Conservation (phyloP, 2,797 vertebrate species). For the Coregonus ussuriensis region DNA sequence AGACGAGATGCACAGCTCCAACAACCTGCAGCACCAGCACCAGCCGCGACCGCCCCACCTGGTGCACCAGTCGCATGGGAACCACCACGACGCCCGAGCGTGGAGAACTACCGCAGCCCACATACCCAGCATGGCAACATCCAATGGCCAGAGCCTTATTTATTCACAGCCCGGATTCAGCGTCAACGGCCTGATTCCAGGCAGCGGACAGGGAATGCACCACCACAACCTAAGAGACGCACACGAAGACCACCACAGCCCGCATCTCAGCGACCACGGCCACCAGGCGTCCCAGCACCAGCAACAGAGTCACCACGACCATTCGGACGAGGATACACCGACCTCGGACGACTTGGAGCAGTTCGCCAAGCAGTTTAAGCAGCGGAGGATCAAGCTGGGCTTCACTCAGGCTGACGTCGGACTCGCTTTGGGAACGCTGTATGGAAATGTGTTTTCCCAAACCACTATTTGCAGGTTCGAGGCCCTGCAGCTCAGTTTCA, state of each 20-base stretch:
- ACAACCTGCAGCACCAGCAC: conserved; percentile 85
- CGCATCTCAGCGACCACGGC: conserved; percentile 84
- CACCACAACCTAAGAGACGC: conserved; percentile 83
- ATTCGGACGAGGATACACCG: conserved; percentile 97
- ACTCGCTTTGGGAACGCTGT: conserved; percentile 92
- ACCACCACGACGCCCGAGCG: conserved; percentile 85
- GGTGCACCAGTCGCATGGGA: conserved; percentile 90
- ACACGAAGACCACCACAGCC: conserved; percentile 86
- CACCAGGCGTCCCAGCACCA: conserved; percentile 78
- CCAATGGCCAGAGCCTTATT: conserved; percentile 87
- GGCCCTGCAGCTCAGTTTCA: conserved; percentile 99
- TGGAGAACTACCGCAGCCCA: conserved; percentile 88
- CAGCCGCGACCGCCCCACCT: conserved; percentile 86
- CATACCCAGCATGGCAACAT: conserved; percentile 89
- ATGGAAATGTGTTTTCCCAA: conserved; percentile 97
- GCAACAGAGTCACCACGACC: conserved; percentile 85
- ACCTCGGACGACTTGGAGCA: conserved; percentile 99
- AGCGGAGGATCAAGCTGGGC: conserved; percentile 95
- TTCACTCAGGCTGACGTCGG: conserved; percentile 97
- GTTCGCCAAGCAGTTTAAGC: conserved; percentile 99
- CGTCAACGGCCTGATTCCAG: conserved; percentile 88
- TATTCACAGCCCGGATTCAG: conserved; percentile 89
- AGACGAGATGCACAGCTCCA: conserved; percentile 87
- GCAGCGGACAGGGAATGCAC: conserved; percentile 87
- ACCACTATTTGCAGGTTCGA: conserved; percentile 99